Evolutionary conservation across 1,140 invertebrate species (phyloP), one percentile per base, ranked within the genome.

Genomic region (Procambarus clarkii): DNA sequence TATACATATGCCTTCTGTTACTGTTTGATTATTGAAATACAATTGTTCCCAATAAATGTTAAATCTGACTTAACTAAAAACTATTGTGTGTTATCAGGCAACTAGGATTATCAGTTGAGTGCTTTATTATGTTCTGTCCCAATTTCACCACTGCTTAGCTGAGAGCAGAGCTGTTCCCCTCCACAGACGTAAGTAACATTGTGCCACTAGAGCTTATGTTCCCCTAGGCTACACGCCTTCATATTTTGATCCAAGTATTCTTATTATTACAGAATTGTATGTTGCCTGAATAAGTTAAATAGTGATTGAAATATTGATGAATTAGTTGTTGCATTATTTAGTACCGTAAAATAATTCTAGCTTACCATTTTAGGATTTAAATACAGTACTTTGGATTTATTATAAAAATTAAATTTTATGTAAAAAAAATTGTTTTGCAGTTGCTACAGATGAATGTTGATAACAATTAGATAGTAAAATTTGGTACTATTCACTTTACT

Each of bases 141-240:
- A 48, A 60, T 88, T 64, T 50, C 45, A 81, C n/a, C 86, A 83
- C 80, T 84, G 45, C 46, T 60, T 77, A 90, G 88, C 88, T 77
- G 88, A 90, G 88, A 90, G 88, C 81, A 74, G 88, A 77, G 81
- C 81, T 60, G 81, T 90, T 21, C 81, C 88, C n/a, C 82, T 80
- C 69, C 88, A 90, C 18, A 76, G 88, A 83, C 88, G 88, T 90
- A 76, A 90, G 88, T 90, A 90, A 46, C 50, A 76, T 45, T 77
- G 4, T 78, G 21, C 18, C 44, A 11, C 11, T 87, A 76, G 46
- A 71, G 46, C n/a, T 9, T 15, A 34, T 34, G 5, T 74, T 21
- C 21, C 15, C 21, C 3, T 69, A 69, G 4, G 11, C 13, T 81
- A 2, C 54, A 50, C 0, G 54, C 54, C 34, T 1, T 58, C 9